Percentiles rank a stretch among this genome's conserved stretches.
These are phyloP conservation scores for Achroia grisella DNA, from an alignment of 1,140 invertebrate species.

Conservation along the genomic window DNA sequence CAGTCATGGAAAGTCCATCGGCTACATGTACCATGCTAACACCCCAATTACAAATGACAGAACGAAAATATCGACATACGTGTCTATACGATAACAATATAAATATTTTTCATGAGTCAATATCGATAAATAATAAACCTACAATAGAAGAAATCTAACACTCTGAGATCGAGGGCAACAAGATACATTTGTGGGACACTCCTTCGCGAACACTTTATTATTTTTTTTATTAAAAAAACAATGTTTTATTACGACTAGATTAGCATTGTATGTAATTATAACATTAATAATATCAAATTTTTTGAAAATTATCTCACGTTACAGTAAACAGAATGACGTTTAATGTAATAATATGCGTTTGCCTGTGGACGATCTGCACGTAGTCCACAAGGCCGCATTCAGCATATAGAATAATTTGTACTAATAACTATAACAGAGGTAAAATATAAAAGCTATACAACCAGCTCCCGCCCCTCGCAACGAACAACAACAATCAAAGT, in stretches of 20 bases:
- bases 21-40: constrained; percentile 54
- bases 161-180: constrained; percentile 51
- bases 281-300: constrained; percentile 42
- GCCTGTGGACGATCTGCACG: constrained; percentile 19
- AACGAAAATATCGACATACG: constrained; percentile 55
- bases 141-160: constrained; percentile 64
- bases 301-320: constrained; percentile 27
- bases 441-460: constrained; percentile 57
- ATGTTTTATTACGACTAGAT: constrained; percentile 34
- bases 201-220: constrained; percentile 36
- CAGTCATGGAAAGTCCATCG: constrained; percentile 70
- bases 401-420: constrained; percentile 41
- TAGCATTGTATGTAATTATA: constrained; percentile 34
- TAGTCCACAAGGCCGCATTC: constrained; percentile 17
- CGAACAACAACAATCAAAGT: constrained; percentile 44
- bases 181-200: constrained; percentile 42
- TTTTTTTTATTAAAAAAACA: constrained; percentile 24
- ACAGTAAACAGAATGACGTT: constrained; percentile 17
- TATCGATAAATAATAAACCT: constrained; percentile 60
- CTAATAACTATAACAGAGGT: constrained; percentile 48
- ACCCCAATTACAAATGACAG: constrained; percentile 55
- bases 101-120: constrained; percentile 54
- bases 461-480: constrained; percentile 35
- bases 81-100: constrained; percentile 67
- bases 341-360: constrained; percentile 1